These are phyloP conservation scores for Eueremaeus valkanovi DNA, from an alignment of 2,888 invertebrate genomes.

Conservation along the genomic window DNA sequence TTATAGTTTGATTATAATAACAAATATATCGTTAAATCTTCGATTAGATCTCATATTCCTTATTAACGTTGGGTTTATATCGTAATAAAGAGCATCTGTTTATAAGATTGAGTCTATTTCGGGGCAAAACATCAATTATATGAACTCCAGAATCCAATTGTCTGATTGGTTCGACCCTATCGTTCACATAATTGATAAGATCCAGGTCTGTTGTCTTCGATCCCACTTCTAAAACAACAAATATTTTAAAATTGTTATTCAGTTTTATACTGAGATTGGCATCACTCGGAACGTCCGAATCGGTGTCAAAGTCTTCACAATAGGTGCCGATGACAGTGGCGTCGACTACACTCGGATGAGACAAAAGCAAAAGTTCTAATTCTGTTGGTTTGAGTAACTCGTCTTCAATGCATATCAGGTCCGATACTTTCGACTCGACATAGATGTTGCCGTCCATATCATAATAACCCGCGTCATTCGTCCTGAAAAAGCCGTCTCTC, in stretches of 20 bases:
- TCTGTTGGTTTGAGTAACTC: background rate
- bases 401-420: background rate
- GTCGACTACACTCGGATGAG: background rate
- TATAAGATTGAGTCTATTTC: background rate
- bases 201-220: background rate
- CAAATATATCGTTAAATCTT: no score
- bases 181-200: constrained; percentile 1
- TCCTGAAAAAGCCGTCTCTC: constrained; percentile 5
- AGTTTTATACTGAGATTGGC: no score
- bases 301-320: background rate
- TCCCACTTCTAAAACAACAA: constrained; percentile 5
- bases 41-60: no score
- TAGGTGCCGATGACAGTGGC: background rate
- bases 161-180: constrained; percentile 21
- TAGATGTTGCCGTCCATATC: background rate
- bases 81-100: background rate
- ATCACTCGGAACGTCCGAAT: background rate
- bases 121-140: background rate
- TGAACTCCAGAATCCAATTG: background rate
- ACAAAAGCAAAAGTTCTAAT: constrained; percentile 2
- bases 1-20: no score
- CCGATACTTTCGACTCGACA: background rate
- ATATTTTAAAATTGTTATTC: constrained; percentile 6
- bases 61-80: background rate
- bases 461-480: constrained; percentile 12